phyloP scores from a whole-genome alignment of 2,888 invertebrate genomes.

The Trichogramma dendrolimi region DNA sequence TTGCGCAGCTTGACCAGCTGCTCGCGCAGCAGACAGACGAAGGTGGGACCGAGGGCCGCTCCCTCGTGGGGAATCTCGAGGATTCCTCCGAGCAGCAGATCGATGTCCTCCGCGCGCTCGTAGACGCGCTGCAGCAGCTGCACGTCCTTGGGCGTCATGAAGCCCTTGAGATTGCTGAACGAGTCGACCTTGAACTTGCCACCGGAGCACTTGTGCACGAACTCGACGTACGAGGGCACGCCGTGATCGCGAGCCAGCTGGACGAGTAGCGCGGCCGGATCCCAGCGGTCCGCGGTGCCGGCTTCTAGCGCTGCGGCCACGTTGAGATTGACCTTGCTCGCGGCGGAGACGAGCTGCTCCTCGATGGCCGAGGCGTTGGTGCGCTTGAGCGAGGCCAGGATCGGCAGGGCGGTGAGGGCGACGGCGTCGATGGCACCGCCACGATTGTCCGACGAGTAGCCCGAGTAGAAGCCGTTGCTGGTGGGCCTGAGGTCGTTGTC shows the following conservation, averaged over 20 bases:
- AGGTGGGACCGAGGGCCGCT: constrained; percentile 80
- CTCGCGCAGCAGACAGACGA: constrained; percentile 77
- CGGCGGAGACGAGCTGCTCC: constrained; percentile 63
- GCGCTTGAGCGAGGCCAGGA: constrained; percentile 73
- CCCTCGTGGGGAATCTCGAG: constrained; percentile 76
- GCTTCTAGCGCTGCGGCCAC: constrained; percentile 36
- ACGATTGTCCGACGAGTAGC: constrained; percentile 76
- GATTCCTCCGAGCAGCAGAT: constrained; percentile 78
- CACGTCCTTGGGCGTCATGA: constrained; percentile 37
- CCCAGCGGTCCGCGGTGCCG: constrained; percentile 39
- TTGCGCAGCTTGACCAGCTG: constrained; percentile 80
- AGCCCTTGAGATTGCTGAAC: constrained; percentile 37
- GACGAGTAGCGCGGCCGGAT: constrained; percentile 52
- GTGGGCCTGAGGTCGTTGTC: constrained; percentile 62
- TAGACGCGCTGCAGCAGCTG: constrained; percentile 39
- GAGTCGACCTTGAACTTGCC: constrained; percentile 32
- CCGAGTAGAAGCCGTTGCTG: constrained; percentile 69
- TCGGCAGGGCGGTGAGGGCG: constrained; percentile 69
- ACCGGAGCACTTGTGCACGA: constrained; percentile 59
- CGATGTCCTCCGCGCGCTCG: constrained; percentile 71
- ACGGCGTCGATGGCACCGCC: constrained; percentile 77
- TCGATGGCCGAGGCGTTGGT: constrained; percentile 56
- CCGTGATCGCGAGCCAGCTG: constrained; percentile 77
- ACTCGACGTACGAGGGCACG: constrained; percentile 68
- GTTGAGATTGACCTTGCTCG: constrained; percentile 61